phyloP scores from a whole-genome alignment of 2,888 invertebrate genomes.

The Chamaedrilus cognettii region DNA sequence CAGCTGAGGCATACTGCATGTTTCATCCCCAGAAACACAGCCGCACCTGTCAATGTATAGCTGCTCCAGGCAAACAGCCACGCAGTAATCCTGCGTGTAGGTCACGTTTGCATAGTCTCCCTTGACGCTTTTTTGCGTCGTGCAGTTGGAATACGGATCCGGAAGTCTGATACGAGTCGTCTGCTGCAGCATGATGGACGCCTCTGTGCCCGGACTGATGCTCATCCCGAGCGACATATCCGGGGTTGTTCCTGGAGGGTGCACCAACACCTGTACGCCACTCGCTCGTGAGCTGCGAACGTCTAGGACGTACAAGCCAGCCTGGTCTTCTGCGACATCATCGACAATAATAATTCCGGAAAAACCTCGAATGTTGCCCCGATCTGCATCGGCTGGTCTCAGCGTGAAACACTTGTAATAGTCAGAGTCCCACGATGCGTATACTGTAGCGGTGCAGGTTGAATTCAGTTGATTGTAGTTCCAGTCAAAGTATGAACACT shows the following conservation, averaged over 20 bases:
- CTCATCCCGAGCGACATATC: not conserved
- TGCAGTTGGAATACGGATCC: not conserved
- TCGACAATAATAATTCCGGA: not conserved
- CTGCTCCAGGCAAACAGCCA: not conserved
- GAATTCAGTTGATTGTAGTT: too few species aligned
- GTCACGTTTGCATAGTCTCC: not conserved
- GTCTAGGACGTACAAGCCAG: not conserved
- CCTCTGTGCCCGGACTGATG: not conserved
- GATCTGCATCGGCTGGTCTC: not conserved
- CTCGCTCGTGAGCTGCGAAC: not conserved
- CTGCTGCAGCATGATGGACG: not conserved
- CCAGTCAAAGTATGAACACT: not conserved
- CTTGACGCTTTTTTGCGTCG: not conserved
- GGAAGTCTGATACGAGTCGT: not conserved
- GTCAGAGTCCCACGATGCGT: not conserved
- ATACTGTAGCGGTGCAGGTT: not conserved
- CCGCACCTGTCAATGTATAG: not conserved
- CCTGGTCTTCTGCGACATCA: not conserved
- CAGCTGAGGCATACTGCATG: not conserved
- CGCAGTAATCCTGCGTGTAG: not conserved
- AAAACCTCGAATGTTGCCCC: not conserved
- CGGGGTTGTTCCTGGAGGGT: not conserved
- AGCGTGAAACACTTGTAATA: not conserved
- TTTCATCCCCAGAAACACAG: not conserved
- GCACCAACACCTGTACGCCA: not conserved